Evolutionary conservation across 1,140 invertebrate genomes (phyloP), one percentile per base, ranked within the genome.

Genomic region (Drosophila tropicalis): DNA sequence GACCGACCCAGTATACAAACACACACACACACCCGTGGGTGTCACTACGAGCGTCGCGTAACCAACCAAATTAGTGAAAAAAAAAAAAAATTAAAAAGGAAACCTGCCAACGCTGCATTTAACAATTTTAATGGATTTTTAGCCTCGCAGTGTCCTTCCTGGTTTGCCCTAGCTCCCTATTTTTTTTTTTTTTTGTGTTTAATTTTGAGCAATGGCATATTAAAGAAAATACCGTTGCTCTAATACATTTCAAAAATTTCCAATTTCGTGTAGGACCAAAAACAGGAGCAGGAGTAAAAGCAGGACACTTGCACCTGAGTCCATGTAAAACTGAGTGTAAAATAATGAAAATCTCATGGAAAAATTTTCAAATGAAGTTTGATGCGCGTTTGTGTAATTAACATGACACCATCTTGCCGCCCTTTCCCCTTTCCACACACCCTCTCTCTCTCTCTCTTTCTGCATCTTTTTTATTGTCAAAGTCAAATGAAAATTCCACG

Each of bases 51-150:
- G 29, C 29, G 56, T 58, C 62, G 66, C 58, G 32, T 57, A 64
- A 19, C 62, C 84, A 87, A 81, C 67, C 84, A 87, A 86, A 86
- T 86, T 79, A 86, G 79, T 83, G 72, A 5, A 64, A 87, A 87
- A 76, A 82, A 78, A 60, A 65, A 76, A 71, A 62, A 51, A 63
- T 40, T 29, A 41, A 76, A 67, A 41, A 65, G 70, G 67, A 77
- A 70, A 71, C 77, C 57, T 86, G 83, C 83, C 72, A 82, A 83
- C 83, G 79, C 70, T 79, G 83, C 83, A 82, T 87, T 86, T 87
- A 87, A 73, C 81, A 86, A 76, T 86, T 82, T 79, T 87, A 85
- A 85, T 85, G 82, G 82, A 72, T 87, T 79, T 78, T 54, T 73
- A 58, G 56, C n/a, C 56, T 58, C 32, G 25, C 9, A 2, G 17